Percentiles rank a stretch among this genome's conserved stretches.
These are phyloP conservation scores for Oncopodura yosiiana DNA, from an alignment of 1,140 invertebrate genomes.

Conservation along the genomic window DNA sequence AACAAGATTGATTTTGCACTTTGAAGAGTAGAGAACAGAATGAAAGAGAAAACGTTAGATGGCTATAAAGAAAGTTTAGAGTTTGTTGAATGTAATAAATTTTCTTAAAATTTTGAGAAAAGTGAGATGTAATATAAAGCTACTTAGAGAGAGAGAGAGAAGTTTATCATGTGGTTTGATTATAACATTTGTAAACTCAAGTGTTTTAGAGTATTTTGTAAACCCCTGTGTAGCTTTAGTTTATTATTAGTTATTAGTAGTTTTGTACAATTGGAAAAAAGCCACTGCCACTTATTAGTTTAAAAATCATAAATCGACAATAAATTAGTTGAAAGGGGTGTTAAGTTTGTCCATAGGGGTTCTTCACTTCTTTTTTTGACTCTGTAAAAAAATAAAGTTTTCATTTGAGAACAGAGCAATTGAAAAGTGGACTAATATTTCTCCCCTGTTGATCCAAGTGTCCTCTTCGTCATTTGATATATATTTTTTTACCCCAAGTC, in stretches of 20 bases:
- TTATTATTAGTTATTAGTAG: no score
- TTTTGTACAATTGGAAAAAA: constrained; percentile 26
- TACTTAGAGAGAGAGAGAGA: no score
- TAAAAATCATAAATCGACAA: constrained; percentile 32
- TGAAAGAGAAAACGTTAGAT: constrained; percentile 13
- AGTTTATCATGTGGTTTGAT: no score
- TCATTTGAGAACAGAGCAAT: no score
- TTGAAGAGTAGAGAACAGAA: not conserved
- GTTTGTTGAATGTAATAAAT: not conserved
- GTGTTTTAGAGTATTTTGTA: not conserved
- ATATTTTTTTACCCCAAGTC: no score
- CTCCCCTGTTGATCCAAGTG: no score
- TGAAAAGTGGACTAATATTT: no score
- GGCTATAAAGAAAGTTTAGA: constrained; percentile 17
- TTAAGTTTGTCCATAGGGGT: constrained; percentile 14
- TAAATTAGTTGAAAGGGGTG: constrained; percentile 29
- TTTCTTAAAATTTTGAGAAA: constrained; percentile 2
- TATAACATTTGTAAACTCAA: not conserved
- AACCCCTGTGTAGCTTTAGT: constrained; percentile 14
- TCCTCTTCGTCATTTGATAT: constrained; percentile 8
- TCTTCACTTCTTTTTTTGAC: not conserved
- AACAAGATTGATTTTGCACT: constrained; percentile 14
- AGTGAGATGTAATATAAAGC: constrained; percentile 5
- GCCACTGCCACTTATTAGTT: constrained; percentile 30
- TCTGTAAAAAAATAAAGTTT: no score